Evolutionary conservation across 2,888 invertebrate species (phyloP), one percentile per base, ranked within the genome.

Genomic region (Myopa testacea): DNA sequence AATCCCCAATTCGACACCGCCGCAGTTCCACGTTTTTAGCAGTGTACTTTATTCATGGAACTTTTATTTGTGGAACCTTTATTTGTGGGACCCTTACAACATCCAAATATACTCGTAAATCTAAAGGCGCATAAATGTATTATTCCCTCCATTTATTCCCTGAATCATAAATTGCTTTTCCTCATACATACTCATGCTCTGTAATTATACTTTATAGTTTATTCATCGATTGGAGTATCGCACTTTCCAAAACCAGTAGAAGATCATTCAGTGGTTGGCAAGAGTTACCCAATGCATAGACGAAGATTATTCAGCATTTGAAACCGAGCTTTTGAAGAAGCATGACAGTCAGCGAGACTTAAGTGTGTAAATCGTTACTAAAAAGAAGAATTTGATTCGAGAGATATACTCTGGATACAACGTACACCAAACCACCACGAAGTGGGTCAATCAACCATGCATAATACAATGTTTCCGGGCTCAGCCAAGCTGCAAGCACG

Each of bases 401-500:
- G 55, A 16, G 16, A 55, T 5, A 55, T 26, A 26, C 26, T 26
- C 26, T 26, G 26, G 26, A 26, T 26, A 26, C 26, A 1, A 26
- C 26, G 55, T 55, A 55, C 10, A 3, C 1, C 10, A 55, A n/a
- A n/a, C 55, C 55, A 55, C 1, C 55, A n/a, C 4, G 50, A 14
- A 50, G 50, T 40, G 40, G 5, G 7, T 78, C 75, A 80, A 71
- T 73, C 79, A 73, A 80, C 80, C 50, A 86, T 83, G 81, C 78
- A 82, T 78, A 80, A 80, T 78, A 80, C 80, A 74, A 84, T 89
- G 88, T 89, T 88, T 85, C 87, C 88, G 77, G 85, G 85, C 79
- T 82, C 86, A 68, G 83, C 86, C 77, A 88, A 88, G 81, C 88
- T 87, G 81, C 88, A 88, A 78, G 85, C 87, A 78, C 85, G 88